Base-by-base conservation (phyloP, 2,113 vertebrate species). In the Pseudorectes ferrugineus region DNA sequence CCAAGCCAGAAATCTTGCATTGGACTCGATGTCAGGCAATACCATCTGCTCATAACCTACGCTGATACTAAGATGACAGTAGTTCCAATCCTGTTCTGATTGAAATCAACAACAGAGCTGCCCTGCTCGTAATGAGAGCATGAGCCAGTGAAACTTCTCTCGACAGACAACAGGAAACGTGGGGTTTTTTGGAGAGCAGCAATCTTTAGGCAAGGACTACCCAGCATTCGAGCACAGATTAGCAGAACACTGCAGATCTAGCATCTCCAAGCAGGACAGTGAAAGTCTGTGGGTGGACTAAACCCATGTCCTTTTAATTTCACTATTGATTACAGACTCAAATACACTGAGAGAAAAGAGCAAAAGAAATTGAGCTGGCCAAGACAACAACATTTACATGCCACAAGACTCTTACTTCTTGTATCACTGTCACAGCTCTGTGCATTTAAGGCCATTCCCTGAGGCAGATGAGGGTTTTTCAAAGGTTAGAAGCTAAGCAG, bases 231-330 rank as follows among this genome's bases (percentile, higher is more conserved):
- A 49, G 74, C 33, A 35, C 31, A 38, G 49, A 45, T 78, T 28
- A 89, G 81, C 74, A 87, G 28, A 87, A 25, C 33, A 29, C 57
- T 78, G 66, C 57, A 89, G 66, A 67, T 38, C 33, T 61, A 58
- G 74, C 62, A 70, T 63, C 81, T 84, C 63, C 51, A 76, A 35
- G 71, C 35, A 81, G 49, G n/a, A 49, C 62, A 91, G 66, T 57
- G 86, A 73, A 95, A 89, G 61, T 73, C 80, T 85, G 93, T 87
- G 89, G 93, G 94, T 88, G 85, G 67, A 93, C 26, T 76, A 88
- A 93, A 82, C 73, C 31, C 61, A 45, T 2, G 4, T 76, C 66
- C 45, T 94, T 85, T 92, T 92, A 67, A 95, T 95, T 96, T 89
- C 54, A 19, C 19, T 93, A 76, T 75, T 82, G 77, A 92, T 82